Evolutionary conservation across 2,113 vertebrate species (phyloP).

Genomic region (Heliornis fulica): DNA sequence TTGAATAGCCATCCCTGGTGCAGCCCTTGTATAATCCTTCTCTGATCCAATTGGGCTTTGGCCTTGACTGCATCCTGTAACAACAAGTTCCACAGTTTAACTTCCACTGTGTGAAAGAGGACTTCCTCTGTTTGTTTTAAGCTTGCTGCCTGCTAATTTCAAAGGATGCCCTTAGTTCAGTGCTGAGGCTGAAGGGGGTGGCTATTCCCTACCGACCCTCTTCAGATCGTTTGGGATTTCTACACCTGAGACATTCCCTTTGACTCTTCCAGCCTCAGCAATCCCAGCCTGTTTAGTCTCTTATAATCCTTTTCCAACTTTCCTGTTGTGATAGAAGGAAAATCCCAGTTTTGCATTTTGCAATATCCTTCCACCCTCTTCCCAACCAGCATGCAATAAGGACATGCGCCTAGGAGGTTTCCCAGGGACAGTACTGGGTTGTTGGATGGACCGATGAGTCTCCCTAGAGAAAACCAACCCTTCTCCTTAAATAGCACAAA

Average conservation of each 20-base stretch:
- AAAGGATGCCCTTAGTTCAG: not conserved
- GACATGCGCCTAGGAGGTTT: not conserved
- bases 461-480: not conserved
- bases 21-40: not conserved
- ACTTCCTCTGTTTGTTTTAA: constrained; percentile 48
- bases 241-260: not conserved
- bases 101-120: constrained; percentile 32
- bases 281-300: not conserved
- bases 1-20: not conserved
- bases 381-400: not conserved
- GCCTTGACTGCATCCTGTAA: constrained; percentile 10
- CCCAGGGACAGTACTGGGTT: not conserved
- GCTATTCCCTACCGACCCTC: not conserved
- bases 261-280: not conserved
- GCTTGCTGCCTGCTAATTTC: not conserved
- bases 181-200: not conserved
- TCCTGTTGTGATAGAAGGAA: not conserved
- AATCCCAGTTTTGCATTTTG: not conserved
- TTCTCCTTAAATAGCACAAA: not conserved
- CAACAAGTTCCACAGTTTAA: not conserved
- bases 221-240: not conserved
- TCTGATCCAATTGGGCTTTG: not conserved
- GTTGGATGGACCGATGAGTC: rapidly evolving
- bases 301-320: not conserved
- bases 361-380: not conserved